Evolutionary conservation across 2,797 vertebrate species (phyloP).

Genomic region (Ptychadena robeensis): DNA sequence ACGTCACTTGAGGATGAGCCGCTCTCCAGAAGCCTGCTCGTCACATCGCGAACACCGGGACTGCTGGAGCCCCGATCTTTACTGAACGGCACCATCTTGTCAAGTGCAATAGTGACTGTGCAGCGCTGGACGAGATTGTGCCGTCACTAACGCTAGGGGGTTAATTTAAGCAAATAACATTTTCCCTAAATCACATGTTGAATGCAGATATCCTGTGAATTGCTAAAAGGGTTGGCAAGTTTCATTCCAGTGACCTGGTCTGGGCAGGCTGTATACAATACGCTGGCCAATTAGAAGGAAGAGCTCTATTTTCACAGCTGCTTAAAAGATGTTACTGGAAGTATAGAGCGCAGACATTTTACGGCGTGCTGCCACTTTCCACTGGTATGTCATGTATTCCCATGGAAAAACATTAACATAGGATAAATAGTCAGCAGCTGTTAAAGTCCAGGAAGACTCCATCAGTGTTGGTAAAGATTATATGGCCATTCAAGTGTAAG

Average conservation of each 20-base stretch:
- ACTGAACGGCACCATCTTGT: too few species aligned
- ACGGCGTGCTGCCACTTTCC: slow-evolving; percentile 54
- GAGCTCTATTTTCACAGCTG: slow-evolving; percentile 58
- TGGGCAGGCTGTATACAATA: slow-evolving; percentile 30
- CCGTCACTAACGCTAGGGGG: too few species aligned
- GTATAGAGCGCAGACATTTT: slow-evolving; percentile 48
- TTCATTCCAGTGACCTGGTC: neutral
- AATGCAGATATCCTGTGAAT: too few species aligned
- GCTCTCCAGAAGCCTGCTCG: too few species aligned
- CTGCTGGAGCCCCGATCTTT: too few species aligned
- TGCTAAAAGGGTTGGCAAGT: too few species aligned
- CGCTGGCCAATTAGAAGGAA: slow-evolving; percentile 14
- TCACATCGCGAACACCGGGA: too few species aligned
- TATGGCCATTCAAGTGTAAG: slow-evolving; percentile 34
- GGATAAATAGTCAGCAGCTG: slow-evolving; percentile 58
- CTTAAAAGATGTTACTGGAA: slow-evolving; percentile 51
- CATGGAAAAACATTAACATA: slow-evolving; percentile 58
- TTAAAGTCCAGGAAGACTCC: slow-evolving; percentile 42
- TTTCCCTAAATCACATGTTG: too few species aligned
- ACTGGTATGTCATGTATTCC: slow-evolving; percentile 53
- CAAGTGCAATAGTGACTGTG: too few species aligned
- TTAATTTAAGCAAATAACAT: too few species aligned
- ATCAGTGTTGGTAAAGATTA: slow-evolving; percentile 54
- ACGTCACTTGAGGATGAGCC: too few species aligned
- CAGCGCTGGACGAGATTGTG: too few species aligned